Percentiles rank a stretch among this genome's conserved stretches.
Evolutionary conservation across 2,797 vertebrate species (phyloP).

Genomic region (Sebastes vulpes): DNA sequence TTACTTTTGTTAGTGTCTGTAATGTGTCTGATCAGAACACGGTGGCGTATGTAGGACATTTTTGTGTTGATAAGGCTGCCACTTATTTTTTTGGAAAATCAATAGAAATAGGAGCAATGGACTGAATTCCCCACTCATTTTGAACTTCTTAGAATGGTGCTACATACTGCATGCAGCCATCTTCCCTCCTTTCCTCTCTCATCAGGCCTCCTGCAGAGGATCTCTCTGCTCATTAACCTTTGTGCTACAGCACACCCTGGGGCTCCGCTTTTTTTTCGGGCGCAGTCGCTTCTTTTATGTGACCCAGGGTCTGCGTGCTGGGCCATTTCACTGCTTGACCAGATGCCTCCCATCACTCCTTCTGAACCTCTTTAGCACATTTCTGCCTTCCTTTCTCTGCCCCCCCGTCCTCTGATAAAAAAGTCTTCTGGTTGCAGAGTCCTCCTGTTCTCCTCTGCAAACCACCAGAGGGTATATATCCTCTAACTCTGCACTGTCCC

Average conservation of each 20-base stretch:
- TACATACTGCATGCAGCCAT: conserved; percentile 6
- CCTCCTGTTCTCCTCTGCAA: conserved; percentile 65
- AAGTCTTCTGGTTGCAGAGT: conserved; percentile 52
- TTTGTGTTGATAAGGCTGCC: background rate
- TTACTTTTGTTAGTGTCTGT: too few relatives aligned
- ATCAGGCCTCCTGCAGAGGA: conserved; percentile 37
- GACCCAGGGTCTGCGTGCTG: conserved; percentile 28
- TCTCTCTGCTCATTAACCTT: conserved; percentile 78
- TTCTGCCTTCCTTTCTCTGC: conserved; percentile 8
- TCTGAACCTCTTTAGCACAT: conserved; percentile 45
- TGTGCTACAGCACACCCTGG: conserved; percentile 37
- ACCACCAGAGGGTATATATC: conserved; percentile 68
- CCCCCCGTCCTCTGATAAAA: conserved; percentile 56
- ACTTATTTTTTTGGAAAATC: conserved; percentile 10
- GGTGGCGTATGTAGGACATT: too few relatives aligned
- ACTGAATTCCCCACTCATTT: background rate
- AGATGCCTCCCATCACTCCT: conserved; percentile 57
- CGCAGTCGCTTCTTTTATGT: conserved; percentile 52
- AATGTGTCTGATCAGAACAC: too few relatives aligned
- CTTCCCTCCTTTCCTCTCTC: conserved; percentile 15
- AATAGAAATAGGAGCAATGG: background rate
- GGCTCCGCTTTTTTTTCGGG: conserved; percentile 27
- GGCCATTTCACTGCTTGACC: conserved; percentile 55
- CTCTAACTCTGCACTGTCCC: conserved; percentile 67
- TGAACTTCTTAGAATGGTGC: background rate